These are phyloP conservation scores for Probaryconus sp. DNA, from an alignment of 1,140 invertebrate genomes.

Conservation along the genomic window DNA sequence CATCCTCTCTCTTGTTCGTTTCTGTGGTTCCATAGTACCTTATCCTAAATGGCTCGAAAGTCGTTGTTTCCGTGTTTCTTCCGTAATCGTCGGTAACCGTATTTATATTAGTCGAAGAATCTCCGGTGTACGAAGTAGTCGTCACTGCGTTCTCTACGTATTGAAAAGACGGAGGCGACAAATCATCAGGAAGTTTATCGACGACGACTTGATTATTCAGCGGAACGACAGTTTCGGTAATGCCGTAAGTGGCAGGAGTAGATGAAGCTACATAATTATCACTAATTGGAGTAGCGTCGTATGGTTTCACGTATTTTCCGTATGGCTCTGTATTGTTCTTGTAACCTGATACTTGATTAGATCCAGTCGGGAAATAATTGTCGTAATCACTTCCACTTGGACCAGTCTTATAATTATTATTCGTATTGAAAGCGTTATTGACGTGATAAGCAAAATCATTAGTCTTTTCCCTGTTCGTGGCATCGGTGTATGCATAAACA, in stretches of 20 bases:
- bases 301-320: slow-evolving; percentile 71
- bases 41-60: slow-evolving; percentile 65
- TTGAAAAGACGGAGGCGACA: slow-evolving; percentile 62
- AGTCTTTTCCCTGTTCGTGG: slow-evolving; percentile 60
- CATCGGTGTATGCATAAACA: slow-evolving; percentile 65
- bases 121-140: slow-evolving; percentile 6
- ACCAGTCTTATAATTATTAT: slow-evolving; percentile 58
- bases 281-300: slow-evolving; percentile 69
- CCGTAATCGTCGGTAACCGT: slow-evolving; percentile 28
- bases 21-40: slow-evolving; percentile 66
- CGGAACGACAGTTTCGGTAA: slow-evolving; percentile 42
- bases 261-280: slow-evolving; percentile 75
- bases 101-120: slow-evolving; percentile 40
- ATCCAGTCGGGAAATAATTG: slow-evolving; percentile 75
- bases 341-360: slow-evolving; percentile 76
- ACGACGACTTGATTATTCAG: slow-evolving; percentile 18
- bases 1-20: slow-evolving; percentile 35
- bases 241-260: slow-evolving; percentile 65
- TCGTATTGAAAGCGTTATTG: slow-evolving; percentile 65
- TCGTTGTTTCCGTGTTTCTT: slow-evolving; percentile 39
- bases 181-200: slow-evolving; percentile 59
- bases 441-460: slow-evolving; percentile 71
- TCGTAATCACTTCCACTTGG: slow-evolving; percentile 66
- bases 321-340: slow-evolving; percentile 79
- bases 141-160: slow-evolving; percentile 47